Evolutionary conservation across 2,888 invertebrate species (phyloP), one percentile per base, ranked within the genome.

Genomic region (Argyresthia albistria): DNA sequence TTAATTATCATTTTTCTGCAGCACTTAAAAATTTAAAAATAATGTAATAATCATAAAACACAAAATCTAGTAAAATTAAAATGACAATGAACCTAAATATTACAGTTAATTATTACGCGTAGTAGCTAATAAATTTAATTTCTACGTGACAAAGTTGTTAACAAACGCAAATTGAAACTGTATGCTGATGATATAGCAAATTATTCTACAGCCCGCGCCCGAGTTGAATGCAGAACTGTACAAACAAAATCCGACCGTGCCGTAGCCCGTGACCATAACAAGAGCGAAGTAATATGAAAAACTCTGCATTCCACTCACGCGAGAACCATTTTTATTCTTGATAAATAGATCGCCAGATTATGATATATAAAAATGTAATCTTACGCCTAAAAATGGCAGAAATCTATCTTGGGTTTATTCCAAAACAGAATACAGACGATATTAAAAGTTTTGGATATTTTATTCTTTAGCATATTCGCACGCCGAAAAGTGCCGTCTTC

Each of bases 1-100:
- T 84, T 82, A 56, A 86, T 86, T 76, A 82, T 82, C 80, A 80
- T 82, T 79, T 76, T 71, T 77, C 75, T 76, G 78, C 76, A 79
- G 80, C 80, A 80, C 67, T 76, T 82, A 64, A 72, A 78, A 58
- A 80, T 76, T 78, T 76, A 78, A 73, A 73, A 80, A 75, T 69
- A 84, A 76, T 78, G 47, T 75, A 78, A 50, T 75, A 78, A 80
- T 76, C 70, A 76, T 69, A 72, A 78, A 55, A 48, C 46, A 37
- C 53, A 53, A 52, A 25, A 50, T 15, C 42, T 12, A 35, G 53
- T 8, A 11, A n/a, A 43, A 43, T 42, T n/a, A 10, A 47, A 47
- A 47, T 35, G 8, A 11, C 14, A n/a, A 35, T 7, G 14, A 35
- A 50, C 50, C 36, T 35, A 51, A 43, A 14, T 37, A 45, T 4